These are phyloP conservation scores for Homarus americanus DNA, from an alignment of 1,140 invertebrate species.

Conservation along the genomic window DNA sequence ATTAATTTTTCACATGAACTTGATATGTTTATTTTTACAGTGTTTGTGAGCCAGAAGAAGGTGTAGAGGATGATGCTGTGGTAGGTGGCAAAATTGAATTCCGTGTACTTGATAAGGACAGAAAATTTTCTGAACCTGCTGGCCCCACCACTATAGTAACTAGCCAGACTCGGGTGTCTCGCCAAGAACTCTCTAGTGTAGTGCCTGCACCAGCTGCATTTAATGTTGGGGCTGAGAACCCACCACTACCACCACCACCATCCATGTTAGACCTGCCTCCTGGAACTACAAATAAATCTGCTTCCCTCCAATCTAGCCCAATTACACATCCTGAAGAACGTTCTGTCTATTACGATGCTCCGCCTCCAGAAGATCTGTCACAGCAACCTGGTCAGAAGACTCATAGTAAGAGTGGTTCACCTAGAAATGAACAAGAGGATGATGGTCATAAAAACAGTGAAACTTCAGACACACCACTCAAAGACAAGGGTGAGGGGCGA, in stretches of 20 bases:
- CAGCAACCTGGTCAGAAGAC: constrained; percentile 56
- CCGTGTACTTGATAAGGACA: constrained; percentile 73
- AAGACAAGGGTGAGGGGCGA: constrained; percentile 50
- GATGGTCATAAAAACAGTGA: constrained; percentile 74
- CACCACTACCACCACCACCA: constrained; percentile 53
- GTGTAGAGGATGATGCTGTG: constrained; percentile 69
- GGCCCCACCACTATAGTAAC: constrained; percentile 71
- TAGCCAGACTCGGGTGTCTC: constrained; percentile 72
- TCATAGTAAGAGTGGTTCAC: constrained; percentile 55
- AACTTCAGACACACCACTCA: constrained; percentile 36
- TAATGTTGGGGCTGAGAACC: constrained; percentile 48
- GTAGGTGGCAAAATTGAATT: constrained; percentile 75
- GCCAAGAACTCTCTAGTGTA: constrained; percentile 68
- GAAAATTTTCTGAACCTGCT: constrained; percentile 71
- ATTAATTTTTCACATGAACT: background rate
- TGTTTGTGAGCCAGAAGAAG: constrained; percentile 67
- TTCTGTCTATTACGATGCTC: constrained; percentile 76
- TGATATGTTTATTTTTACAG: constrained; percentile 37
- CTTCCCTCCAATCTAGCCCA: constrained; percentile 71
- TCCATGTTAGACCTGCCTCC: constrained; percentile 61
- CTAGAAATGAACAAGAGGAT: constrained; percentile 70
- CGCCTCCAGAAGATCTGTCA: constrained; percentile 66
- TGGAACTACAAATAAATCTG: constrained; percentile 59
- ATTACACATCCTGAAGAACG: constrained; percentile 71
- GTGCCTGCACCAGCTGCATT: constrained; percentile 73